Evolutionary conservation across 2,797 vertebrate genomes (phyloP).

Genomic region (Tachyglossus aculeatus): DNA sequence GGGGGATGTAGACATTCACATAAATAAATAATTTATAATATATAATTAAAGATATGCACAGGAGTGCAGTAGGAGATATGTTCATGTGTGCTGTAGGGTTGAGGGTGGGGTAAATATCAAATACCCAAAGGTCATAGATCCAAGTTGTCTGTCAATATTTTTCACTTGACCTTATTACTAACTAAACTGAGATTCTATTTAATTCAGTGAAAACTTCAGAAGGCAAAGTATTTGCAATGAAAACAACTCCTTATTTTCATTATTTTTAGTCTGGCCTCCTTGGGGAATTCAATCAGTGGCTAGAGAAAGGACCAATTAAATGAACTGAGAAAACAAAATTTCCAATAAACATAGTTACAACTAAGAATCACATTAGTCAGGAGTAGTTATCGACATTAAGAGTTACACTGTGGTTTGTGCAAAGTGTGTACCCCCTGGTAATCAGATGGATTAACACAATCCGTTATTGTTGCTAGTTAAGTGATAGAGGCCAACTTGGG

Average conservation of each 20-base stretch:
- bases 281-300: neutral
- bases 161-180: neutral
- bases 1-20: no score
- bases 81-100: no score
- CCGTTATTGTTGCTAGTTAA: neutral
- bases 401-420: neutral
- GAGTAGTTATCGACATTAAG: neutral
- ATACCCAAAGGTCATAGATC: no score
- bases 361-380: neutral
- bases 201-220: neutral
- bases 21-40: no score
- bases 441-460: neutral
- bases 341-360: neutral
- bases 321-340: neutral
- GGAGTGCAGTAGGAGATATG: no score
- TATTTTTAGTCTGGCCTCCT: neutral
- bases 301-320: neutral
- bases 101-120: no score
- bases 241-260: neutral
- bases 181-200: neutral
- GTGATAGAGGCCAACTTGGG: neutral
- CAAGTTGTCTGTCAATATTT: no score
- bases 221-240: neutral
- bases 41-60: no score
- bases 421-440: neutral